These are phyloP conservation scores for Pararge aegeria DNA, from an alignment of 1,140 invertebrate species.

Conservation along the genomic window DNA sequence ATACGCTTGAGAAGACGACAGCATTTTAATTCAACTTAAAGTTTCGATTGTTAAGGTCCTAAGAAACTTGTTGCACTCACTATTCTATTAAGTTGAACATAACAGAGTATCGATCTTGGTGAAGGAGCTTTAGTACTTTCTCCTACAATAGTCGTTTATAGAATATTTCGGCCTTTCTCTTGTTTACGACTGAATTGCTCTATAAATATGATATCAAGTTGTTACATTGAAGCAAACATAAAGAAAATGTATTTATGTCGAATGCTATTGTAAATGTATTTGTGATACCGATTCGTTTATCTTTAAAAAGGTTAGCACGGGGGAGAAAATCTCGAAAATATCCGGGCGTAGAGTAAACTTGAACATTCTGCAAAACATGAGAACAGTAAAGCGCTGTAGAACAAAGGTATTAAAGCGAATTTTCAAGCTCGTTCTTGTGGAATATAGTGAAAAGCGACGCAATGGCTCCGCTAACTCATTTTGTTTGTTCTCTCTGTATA, in stretches of 20 bases:
- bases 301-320: slow-evolving; percentile 31
- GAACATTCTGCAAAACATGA: slow-evolving; percentile 59
- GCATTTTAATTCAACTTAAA: too few species aligned
- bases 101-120: too few species aligned
- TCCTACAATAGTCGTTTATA: not conserved
- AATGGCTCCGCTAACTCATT: slow-evolving; percentile 65
- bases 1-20: too few species aligned
- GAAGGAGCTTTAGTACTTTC: not conserved
- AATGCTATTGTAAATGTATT: slow-evolving; percentile 4
- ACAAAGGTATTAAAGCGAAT: slow-evolving; percentile 75
- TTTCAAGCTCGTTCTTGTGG: slow-evolving; percentile 57
- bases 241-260: not conserved
- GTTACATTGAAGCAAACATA: too few species aligned
- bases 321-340: slow-evolving; percentile 49
- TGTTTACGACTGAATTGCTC: not conserved
- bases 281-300: slow-evolving; percentile 13
- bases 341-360: slow-evolving; percentile 44
- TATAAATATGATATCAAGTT: not conserved
- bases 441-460: slow-evolving; percentile 56
- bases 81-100: too few species aligned
- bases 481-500: slow-evolving; percentile 62
- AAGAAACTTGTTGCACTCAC: too few species aligned
- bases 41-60: too few species aligned
- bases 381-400: slow-evolving; percentile 65
- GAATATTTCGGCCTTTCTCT: not conserved